A percentile compares a stretch with the other conserved stretches of the same genome.
Conservation (phyloP, 1,140 invertebrate genomes). For the Drosophila jambulina region DNA sequence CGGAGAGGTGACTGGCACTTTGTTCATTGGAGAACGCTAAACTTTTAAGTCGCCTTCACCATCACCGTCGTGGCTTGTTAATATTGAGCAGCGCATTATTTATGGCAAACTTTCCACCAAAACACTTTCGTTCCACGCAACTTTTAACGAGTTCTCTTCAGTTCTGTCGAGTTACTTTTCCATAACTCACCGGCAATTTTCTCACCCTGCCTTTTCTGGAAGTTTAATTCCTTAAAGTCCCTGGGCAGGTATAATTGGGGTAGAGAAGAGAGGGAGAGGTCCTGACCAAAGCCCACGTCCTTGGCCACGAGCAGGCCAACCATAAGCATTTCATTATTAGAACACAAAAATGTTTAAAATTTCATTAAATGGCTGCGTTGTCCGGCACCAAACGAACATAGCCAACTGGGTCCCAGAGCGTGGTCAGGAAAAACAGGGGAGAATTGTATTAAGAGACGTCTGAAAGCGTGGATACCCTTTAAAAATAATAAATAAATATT, state of each 20-base stretch:
- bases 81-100: constrained; percentile 79
- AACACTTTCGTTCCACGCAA: constrained; percentile 61
- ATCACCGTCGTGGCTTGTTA: constrained; percentile 61
- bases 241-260: background rate
- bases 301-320: constrained; percentile 36
- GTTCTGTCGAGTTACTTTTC: constrained; percentile 24
- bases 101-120: constrained; percentile 70
- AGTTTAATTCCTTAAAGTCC: constrained; percentile 38
- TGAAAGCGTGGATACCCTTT: constrained; percentile 5
- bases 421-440: constrained; percentile 12
- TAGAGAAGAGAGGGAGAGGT: background rate
- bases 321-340: constrained; percentile 79
- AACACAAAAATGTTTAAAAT: constrained; percentile 80
- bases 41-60: constrained; percentile 61
- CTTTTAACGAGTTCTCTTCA: constrained; percentile 74
- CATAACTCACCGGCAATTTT: constrained; percentile 41
- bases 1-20: constrained; percentile 50
- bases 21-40: constrained; percentile 71
- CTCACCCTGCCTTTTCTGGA: constrained; percentile 7
- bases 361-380: constrained; percentile 75
- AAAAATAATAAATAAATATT: background rate
- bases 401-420: constrained; percentile 11
- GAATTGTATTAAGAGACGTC: too few relatives aligned
- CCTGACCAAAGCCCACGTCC: constrained; percentile 1
- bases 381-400: constrained; percentile 43